Conservation (phyloP, 2,113 vertebrate genomes). For the Sardina pilchardus region DNA sequence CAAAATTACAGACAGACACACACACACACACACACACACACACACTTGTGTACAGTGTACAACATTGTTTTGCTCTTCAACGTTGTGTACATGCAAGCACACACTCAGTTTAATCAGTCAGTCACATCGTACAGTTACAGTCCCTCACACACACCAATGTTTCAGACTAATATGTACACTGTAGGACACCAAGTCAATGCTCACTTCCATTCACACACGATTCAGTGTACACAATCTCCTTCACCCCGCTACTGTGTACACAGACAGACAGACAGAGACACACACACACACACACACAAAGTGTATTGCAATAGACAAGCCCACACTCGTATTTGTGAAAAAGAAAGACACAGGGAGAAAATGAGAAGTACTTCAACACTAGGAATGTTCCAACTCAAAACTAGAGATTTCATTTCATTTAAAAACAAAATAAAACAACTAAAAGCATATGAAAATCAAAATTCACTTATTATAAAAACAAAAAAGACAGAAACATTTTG, state of each 20-base stretch:
- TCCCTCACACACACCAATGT: slow-evolving; percentile 47
- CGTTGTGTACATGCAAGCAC: too few relatives aligned
- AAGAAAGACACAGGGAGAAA: slow-evolving; percentile 46
- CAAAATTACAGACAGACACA: too few relatives aligned
- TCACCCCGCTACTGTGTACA: slow-evolving; percentile 37
- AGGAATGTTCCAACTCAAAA: slow-evolving; percentile 62
- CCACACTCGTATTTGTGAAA: slow-evolving; percentile 40
- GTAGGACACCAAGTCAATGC: background rate
- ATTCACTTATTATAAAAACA: background rate
- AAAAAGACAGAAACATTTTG: slow-evolving; percentile 24
- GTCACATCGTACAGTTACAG: slow-evolving; percentile 1
- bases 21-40: too few relatives aligned
- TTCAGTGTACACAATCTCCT: slow-evolving; percentile 22
- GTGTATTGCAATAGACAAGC: background rate
- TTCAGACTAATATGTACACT: slow-evolving; percentile 42
- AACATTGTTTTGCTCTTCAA: too few relatives aligned
- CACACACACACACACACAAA: slow-evolving; percentile 26
- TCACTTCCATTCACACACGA: slow-evolving; percentile 24
- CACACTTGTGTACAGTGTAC: too few relatives aligned
- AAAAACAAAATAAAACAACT: slow-evolving; percentile 45
- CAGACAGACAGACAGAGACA: too few relatives aligned
- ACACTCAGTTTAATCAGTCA: too few relatives aligned
- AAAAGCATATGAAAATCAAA: slow-evolving; percentile 42
- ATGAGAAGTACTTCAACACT: slow-evolving; percentile 57
- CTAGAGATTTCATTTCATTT: slow-evolving; percentile 31